phyloP scores from a whole-genome alignment of 2,797 vertebrate species.

The Enteromius argenteus region DNA sequence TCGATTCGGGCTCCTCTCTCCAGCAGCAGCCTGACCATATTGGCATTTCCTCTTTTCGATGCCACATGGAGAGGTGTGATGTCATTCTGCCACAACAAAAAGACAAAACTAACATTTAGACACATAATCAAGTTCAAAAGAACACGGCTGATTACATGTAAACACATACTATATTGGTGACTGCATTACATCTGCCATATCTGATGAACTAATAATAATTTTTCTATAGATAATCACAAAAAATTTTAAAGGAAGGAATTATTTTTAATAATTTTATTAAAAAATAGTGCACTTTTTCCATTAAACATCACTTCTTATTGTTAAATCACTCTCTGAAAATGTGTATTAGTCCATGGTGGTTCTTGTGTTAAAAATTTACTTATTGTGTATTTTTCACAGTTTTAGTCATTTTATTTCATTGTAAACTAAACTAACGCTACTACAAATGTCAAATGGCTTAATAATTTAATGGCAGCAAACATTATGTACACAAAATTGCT shows the following conservation, averaged over 20 bases:
- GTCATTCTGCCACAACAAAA: conserved; percentile 85
- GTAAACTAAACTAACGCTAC: not conserved
- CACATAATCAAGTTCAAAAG: not conserved
- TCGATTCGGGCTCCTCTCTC: conserved; percentile 93
- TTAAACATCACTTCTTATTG: not conserved
- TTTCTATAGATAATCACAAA: not conserved
- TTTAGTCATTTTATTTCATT: not conserved
- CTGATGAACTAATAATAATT: not conserved
- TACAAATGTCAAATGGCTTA: not conserved
- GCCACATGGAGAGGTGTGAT: conserved; percentile 96
- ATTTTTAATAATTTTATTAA: not conserved
- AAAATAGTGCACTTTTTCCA: not conserved
- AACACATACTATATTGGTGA: not conserved
- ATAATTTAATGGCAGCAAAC: not conserved
- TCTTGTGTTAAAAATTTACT: not conserved
- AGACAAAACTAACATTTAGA: not conserved
- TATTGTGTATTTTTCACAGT: not conserved
- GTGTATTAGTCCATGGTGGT: not conserved
- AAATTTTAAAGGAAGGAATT: not conserved
- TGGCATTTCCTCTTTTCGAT: conserved; percentile 95
- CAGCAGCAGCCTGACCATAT: conserved; percentile 95
- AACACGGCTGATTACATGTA: not conserved
- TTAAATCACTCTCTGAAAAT: not conserved
- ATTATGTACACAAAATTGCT: not conserved
- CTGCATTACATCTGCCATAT: not conserved